Base-by-base conservation (phyloP, 2,113 vertebrate species). In the Notiomystis cincta region DNA sequence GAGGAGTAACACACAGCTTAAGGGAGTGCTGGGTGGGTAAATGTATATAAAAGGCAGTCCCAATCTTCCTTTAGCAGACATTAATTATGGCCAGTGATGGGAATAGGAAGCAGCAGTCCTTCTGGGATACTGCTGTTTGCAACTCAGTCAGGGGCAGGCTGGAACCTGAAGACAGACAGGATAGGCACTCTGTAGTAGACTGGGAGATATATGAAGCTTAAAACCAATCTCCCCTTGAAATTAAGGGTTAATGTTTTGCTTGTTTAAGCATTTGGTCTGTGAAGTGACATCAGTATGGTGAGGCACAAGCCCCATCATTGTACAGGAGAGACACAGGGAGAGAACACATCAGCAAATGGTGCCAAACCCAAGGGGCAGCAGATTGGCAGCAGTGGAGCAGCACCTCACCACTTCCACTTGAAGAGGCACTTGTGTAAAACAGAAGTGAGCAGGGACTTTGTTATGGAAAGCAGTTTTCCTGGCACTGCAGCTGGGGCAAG, bases 41-140 rank as follows among this genome's bases (percentile, higher is more conserved):
- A 80, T 62, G 79, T 73, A n/a, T 94, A 62, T 69, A 94, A 95
- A 92, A 96, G 42, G 54, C 70, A 82, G 75, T 58, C 54, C 71
- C 0, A 10, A 35, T 82, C 66, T 90, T 93, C 73, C 62, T 94
- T 80, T 62, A 77, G 30, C 48, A 91, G 47, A 44, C 53, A 76
- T 92, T 93, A 79, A 95, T 87, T 96, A 82, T 3, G 7, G 61
- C 15, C 11, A 14, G 70, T 45, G 85, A 82, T 76, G 66, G 60
- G 73, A 93, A 80, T 31, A 76, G 83, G 87, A 93, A 96, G 51
- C 51, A 65, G 61, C 50, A 79, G 57, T 62, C 81, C 37, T n/a
- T 37, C 27, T 89, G 76, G 53, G 61, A 62, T 70, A 57, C 27
- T 73, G 72, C 71, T 91, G 45, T 58, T 54, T 73, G 37, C 61